Percentiles rank a stretch among this genome's conserved stretches.
phyloP scores from a whole-genome alignment of 1,140 invertebrate species.

The Paraescarpia echinospica region DNA sequence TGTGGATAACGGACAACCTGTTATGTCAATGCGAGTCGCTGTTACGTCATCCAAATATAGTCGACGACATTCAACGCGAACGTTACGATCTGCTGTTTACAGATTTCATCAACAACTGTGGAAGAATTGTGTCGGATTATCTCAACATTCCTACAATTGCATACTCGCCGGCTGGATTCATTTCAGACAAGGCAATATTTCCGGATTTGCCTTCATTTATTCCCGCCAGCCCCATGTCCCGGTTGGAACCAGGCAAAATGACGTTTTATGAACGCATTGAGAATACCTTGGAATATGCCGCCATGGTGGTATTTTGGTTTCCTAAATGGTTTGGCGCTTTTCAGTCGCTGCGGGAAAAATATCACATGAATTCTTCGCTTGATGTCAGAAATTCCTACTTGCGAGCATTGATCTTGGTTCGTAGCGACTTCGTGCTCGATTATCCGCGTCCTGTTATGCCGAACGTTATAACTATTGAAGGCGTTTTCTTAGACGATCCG shows the following conservation, averaged over 20 bases:
- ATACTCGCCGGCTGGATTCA: not conserved
- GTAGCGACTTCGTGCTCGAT: too few relatives aligned
- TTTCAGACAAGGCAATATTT: not conserved
- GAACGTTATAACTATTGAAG: not conserved
- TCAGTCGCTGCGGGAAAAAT: not conserved
- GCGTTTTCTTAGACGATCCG: not conserved
- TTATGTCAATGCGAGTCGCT: not conserved
- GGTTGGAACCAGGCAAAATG: not conserved
- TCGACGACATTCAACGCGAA: not conserved
- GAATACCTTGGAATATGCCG: not conserved
- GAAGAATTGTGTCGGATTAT: not conserved
- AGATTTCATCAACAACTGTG: not conserved
- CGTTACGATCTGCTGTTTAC: not conserved
- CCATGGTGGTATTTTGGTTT: not conserved
- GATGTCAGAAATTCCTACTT: not conserved
- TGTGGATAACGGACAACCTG: not conserved
- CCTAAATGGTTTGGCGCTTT: not conserved
- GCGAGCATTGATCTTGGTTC: too few relatives aligned
- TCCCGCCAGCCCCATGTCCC: not conserved
- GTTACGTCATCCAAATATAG: not conserved
- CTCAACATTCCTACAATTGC: not conserved
- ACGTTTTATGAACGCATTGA: not conserved
- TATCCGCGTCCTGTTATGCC: not conserved
- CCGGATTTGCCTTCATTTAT: not conserved
- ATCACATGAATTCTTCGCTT: not conserved